A percentile compares a stretch with the other conserved stretches of the same genome.
phyloP scores from a whole-genome alignment of 2,888 invertebrate species.

The Philaethria dido region DNA sequence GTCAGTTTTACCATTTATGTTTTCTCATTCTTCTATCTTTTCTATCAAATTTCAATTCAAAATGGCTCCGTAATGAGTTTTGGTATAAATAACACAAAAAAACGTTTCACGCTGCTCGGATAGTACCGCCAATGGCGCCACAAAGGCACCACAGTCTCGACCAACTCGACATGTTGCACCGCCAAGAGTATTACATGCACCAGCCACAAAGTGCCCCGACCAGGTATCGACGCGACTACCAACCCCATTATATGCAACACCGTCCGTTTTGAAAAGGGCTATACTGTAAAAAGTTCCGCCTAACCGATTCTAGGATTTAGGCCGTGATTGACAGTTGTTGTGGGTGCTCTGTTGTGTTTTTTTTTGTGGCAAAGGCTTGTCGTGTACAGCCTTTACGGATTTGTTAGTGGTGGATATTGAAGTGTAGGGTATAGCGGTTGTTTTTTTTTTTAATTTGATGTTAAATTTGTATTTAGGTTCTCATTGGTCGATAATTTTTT shows the following conservation, averaged over 20 bases:
- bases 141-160: conserved; percentile 79
- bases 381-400: not conserved
- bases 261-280: conserved; percentile 82
- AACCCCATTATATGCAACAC: conserved; percentile 72
- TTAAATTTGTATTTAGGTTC: not conserved
- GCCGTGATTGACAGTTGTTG: conserved; percentile 52
- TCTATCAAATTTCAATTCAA: not conserved
- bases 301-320: conserved; percentile 75
- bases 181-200: conserved; percentile 69
- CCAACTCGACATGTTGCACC: conserved; percentile 77
- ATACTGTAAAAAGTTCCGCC: conserved; percentile 79
- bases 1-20: no score
- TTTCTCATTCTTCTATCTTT: no score
- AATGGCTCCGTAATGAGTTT: not conserved
- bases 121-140: conserved; percentile 57
- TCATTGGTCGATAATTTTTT: not conserved
- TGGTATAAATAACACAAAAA: conserved; percentile 19
- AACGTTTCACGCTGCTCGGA: conserved; percentile 71
- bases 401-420: not conserved
- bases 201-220: conserved; percentile 43
- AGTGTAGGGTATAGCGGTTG: not conserved
- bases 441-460: not conserved
- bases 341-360: conserved; percentile 37
- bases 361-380: not conserved
- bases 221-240: conserved; percentile 72